Conservation (phyloP, 2,888 invertebrate species). For the Rambutsinella grinnellia region DNA sequence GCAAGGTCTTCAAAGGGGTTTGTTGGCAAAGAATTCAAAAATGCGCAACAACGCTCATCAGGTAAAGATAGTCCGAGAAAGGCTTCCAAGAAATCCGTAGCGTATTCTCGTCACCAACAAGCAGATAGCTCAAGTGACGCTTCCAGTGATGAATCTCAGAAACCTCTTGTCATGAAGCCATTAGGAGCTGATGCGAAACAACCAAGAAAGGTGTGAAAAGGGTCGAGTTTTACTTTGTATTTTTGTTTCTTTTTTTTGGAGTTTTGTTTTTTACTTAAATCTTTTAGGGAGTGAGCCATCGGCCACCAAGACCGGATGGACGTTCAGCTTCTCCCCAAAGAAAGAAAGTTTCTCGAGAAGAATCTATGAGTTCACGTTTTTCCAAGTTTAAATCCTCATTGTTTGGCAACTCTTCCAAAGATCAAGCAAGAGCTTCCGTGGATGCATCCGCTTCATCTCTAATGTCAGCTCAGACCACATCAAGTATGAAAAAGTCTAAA, state of each 20-base stretch:
- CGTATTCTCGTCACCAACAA: conserved; percentile 16
- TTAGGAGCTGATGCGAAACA: conserved; percentile 47
- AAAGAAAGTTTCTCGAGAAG: conserved; percentile 54
- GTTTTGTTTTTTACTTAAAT: not conserved
- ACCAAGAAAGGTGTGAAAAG: conserved; percentile 42
- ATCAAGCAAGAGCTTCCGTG: conserved; percentile 13
- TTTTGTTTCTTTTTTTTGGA: not conserved
- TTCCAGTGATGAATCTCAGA: conserved; percentile 65
- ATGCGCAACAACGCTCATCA: conserved; percentile 10
- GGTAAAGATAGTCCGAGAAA: conserved; percentile 52
- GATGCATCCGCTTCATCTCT: conserved; percentile 4
- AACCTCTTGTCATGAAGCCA: conserved; percentile 60
- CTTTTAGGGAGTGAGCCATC: conserved; percentile 35
- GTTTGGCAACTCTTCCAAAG: conserved; percentile 51
- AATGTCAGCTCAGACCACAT: not conserved
- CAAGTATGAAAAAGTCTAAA: not conserved
- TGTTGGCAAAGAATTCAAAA: conserved; percentile 54
- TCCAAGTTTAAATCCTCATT: conserved; percentile 57
- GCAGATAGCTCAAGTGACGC: conserved; percentile 61
- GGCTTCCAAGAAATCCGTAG: conserved; percentile 28
- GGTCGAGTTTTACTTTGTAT: not conserved
- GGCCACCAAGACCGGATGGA: conserved; percentile 43
- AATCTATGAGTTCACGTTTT: conserved; percentile 57
- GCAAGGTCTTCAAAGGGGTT: conserved; percentile 56
- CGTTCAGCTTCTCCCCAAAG: conserved; percentile 51